phyloP scores from a whole-genome alignment of 2,113 vertebrate species.

The Ptilorrhoa leucosticta region DNA sequence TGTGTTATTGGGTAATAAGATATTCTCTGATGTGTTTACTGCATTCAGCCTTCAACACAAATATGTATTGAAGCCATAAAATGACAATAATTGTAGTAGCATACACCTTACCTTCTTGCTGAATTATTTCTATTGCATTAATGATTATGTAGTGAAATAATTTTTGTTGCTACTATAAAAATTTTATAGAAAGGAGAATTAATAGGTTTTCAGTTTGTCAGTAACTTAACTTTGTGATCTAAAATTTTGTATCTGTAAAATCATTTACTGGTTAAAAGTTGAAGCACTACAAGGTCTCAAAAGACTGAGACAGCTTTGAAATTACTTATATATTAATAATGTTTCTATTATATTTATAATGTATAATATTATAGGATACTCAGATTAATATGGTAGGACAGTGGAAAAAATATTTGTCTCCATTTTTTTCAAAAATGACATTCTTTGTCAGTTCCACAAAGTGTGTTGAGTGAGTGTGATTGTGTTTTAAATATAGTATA shows the following conservation, averaged over 20 bases:
- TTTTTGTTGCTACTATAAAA: neutral
- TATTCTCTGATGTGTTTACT: slow-evolving; percentile 30
- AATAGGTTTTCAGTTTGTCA: neutral
- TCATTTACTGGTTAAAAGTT: neutral
- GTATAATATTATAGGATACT: neutral
- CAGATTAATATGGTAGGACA: neutral
- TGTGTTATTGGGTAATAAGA: slow-evolving; percentile 29
- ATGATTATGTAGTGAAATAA: neutral
- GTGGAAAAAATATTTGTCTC: neutral
- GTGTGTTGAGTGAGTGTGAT: neutral
- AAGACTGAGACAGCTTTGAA: neutral
- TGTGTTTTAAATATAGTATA: neutral
- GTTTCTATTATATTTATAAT: neutral
- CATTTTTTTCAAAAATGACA: neutral
- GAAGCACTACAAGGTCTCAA: neutral
- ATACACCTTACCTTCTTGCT: neutral
- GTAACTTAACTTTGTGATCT: neutral
- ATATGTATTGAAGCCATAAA: slow-evolving; percentile 36
- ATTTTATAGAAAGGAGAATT: neutral
- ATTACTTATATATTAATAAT: neutral
- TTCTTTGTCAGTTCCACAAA: neutral
- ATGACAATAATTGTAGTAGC: neutral
- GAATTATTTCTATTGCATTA: slow-evolving; percentile 26
- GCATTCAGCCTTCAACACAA: slow-evolving; percentile 6
- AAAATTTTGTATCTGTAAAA: neutral